Evolutionary conservation across 2,797 vertebrate genomes (phyloP).

Genomic region (Antrozous pallidus): DNA sequence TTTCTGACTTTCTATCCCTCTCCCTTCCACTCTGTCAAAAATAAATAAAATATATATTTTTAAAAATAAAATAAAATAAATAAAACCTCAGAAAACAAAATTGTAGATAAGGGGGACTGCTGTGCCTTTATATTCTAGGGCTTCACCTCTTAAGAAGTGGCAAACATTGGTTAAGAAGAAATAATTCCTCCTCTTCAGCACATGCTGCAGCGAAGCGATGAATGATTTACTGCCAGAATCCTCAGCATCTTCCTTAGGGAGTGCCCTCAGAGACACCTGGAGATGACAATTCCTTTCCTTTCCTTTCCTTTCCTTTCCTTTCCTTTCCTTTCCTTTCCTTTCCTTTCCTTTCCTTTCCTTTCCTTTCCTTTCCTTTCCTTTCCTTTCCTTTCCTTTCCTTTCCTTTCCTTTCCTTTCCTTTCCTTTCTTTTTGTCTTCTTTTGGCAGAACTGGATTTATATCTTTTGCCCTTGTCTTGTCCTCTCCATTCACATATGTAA

Average conservation of each 20-base stretch:
- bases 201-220: background rate
- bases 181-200: background rate
- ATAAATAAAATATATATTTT: too few species aligned
- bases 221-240: background rate
- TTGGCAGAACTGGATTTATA: background rate
- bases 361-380: too few species aligned
- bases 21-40: too few species aligned
- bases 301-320: too few species aligned
- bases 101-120: too few species aligned
- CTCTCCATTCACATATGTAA: background rate
- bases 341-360: too few species aligned
- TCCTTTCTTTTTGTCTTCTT: background rate
- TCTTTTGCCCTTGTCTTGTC: background rate
- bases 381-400: too few species aligned
- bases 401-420: too few species aligned
- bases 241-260: background rate
- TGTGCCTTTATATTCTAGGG: background rate
- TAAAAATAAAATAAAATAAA: too few species aligned
- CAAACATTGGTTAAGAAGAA: background rate
- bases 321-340: too few species aligned
- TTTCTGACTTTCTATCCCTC: too few species aligned
- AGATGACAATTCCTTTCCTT: background rate
- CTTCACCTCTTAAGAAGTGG: background rate
- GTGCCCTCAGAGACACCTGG: background rate
- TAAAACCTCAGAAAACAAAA: background rate